A percentile compares a stretch with the other conserved stretches of the same genome.
Evolutionary conservation across 2,888 invertebrate genomes (phyloP).

Genomic region (Volucella inflata): DNA sequence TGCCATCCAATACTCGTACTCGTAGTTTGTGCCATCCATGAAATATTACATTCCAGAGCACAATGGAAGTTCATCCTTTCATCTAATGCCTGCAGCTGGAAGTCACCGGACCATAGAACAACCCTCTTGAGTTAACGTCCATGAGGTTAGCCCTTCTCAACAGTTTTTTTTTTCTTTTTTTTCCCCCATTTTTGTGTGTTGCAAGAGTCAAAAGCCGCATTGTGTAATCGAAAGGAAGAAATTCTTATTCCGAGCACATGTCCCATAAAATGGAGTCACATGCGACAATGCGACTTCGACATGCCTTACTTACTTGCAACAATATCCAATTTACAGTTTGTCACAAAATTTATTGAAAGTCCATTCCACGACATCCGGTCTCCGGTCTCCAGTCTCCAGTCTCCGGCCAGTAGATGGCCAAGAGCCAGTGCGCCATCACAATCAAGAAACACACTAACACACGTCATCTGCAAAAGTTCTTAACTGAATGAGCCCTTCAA

Average conservation of each 20-base stretch:
- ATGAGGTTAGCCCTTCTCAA: neutral
- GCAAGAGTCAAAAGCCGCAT: conserved; percentile 24
- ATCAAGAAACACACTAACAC: conserved; percentile 3
- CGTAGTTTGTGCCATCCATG: neutral
- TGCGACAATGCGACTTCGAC: conserved; percentile 30
- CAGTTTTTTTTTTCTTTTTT: too few relatives aligned
- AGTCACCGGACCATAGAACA: neutral
- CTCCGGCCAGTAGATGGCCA: conserved; percentile 9
- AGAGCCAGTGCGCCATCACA: conserved; percentile 3
- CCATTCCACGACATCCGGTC: conserved; percentile 52
- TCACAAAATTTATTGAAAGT: conserved; percentile 69
- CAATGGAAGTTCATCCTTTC: conserved; percentile 53
- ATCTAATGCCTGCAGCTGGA: conserved; percentile 30
- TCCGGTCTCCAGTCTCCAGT: conserved; percentile 22
- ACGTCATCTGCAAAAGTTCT: conserved; percentile 20
- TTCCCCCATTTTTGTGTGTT: neutral
- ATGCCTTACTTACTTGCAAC: conserved; percentile 41
- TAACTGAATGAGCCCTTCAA: too few relatives aligned
- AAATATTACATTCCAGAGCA: neutral
- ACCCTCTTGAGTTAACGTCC: conserved; percentile 17
- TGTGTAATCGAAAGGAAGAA: conserved; percentile 15
- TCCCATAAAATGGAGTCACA: neutral
- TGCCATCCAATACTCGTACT: neutral
- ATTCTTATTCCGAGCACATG: conserved; percentile 2
- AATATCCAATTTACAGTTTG: conserved; percentile 75